Evolutionary conservation across 2,888 invertebrate genomes (phyloP), one percentile per base, ranked within the genome.

Genomic region (Melieria omissa): DNA sequence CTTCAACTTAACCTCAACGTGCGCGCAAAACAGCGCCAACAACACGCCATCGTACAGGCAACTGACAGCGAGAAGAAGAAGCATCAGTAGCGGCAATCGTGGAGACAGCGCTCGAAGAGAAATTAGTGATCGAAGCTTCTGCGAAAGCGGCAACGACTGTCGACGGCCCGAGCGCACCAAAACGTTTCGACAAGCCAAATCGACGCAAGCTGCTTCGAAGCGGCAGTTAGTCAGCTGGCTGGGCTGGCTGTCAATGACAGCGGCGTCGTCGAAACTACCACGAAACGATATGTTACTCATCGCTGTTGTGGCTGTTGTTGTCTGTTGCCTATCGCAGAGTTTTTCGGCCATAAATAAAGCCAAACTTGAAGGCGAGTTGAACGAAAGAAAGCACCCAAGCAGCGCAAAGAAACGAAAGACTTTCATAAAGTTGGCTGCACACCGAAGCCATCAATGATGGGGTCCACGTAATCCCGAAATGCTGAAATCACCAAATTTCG

Each of bases 41-140:
- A 55, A 14, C 55, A 29, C 16, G 55, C 29, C 14, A 9, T 5
- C 12, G 14, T 45, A 41, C n/a, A 46, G 5, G 42, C 29, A 29
- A 29, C 29, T 1, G 29, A 29, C 29, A 29, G 29, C 29, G 2
- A 29, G 29, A 29, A 29, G 29, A 29, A 29, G 29, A 29, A 29
- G 29, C 29, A 29, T 0, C 29, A 29, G 29, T 3, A 29, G 29
- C 29, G 29, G 29, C 29, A 29, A 52, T 5, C 4, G 14, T 14
- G 14, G n/a, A 49, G 45, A 12, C 49, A 44, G 41, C 41, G 58
- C 14, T 49, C 12, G 5, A 47, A 64, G 60, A 67, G 72, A 68
- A 72, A 68, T 72, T 68, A 72, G 64, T 68, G 64, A 72, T 64
- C 68, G 64, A 52, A 68, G 61, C 64, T 72, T 67, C 71, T 72